Conservation (phyloP, 2,888 invertebrate species). For the Antheraea yamamai region DNA sequence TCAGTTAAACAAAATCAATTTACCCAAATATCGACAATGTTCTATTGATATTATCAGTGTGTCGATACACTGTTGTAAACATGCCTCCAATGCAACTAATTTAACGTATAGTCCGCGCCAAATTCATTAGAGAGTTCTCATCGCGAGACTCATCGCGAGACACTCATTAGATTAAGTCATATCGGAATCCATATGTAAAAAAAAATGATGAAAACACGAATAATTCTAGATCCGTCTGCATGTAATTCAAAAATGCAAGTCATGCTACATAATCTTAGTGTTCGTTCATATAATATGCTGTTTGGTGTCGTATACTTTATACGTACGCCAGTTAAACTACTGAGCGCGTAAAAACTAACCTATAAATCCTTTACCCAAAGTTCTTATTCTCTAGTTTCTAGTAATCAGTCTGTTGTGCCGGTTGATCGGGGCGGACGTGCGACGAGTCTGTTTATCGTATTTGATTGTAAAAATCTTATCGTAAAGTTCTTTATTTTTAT, state of each 20-base stretch:
- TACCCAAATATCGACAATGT: too few relatives aligned
- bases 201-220: constrained; percentile 54
- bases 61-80: too few relatives aligned
- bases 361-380: not conserved
- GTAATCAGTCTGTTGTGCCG: not conserved
- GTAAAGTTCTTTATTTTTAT: not conserved
- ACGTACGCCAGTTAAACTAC: not conserved
- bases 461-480: not conserved
- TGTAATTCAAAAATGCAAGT: not conserved
- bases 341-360: not conserved
- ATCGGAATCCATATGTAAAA: constrained; percentile 47
- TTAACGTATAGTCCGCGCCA: too few relatives aligned
- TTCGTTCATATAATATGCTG: not conserved
- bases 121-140: too few relatives aligned
- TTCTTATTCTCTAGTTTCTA: not conserved
- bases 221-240: not conserved
- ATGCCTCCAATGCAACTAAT: too few relatives aligned
- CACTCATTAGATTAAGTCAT: not conserved
- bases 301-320: not conserved
- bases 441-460: not conserved
- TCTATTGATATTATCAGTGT: too few relatives aligned
- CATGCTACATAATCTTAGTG: not conserved
- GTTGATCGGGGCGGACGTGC: not conserved
- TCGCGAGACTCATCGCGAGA: too few relatives aligned
- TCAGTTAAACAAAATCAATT: too few relatives aligned